Base-by-base conservation (phyloP, 2,113 vertebrate genomes). In the Lycaon pictus region DNA sequence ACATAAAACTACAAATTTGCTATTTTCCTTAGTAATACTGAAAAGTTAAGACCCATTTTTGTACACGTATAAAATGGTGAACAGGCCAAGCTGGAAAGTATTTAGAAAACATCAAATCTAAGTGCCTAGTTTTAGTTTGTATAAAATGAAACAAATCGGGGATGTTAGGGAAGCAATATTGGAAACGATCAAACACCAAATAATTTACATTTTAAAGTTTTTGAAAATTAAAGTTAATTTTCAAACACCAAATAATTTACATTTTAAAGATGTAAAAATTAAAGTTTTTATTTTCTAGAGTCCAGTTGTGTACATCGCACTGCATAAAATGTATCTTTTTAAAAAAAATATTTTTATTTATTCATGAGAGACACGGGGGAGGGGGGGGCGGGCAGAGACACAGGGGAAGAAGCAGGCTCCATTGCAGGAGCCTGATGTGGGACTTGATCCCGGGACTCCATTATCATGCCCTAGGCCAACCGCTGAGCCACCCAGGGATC, bases 11-110 rank as follows among this genome's bases (percentile, higher is more conserved):
- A 27, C 4, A 27, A 90, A 93, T 77, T 29, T 77, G 16, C 8
- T 81, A 17, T 84, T 93, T 90, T 65, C 35, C 6, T 63, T 22
- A 60, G 60, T 71, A 62, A 53, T 74, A 69, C 19, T 92, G 63
- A 95, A 96, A 88, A 60, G 35, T 37, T 89, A 58, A 89, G 93
- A 76, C 0, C 12, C 43, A 11, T 55, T 90, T 88, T 79, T 53
- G 17, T 56, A 87, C 4, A 29, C 53, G 27, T 15, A 11, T 58
- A 67, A 10, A 90, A 85, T 32, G n/a, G 55, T 72, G 3, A 55
- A 97, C 95, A 79, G 56, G 93, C 35, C 90, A 94, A 97, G 29
- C 35, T 76, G 22, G 4, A 32, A 93, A 8, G 4, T 60, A 94
- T 85, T 65, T 81, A 17, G 32, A 48, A 86, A 95, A 51, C 16